Base-by-base conservation (phyloP, 2,797 vertebrate genomes). In the Melanotaenia trifasciata region DNA sequence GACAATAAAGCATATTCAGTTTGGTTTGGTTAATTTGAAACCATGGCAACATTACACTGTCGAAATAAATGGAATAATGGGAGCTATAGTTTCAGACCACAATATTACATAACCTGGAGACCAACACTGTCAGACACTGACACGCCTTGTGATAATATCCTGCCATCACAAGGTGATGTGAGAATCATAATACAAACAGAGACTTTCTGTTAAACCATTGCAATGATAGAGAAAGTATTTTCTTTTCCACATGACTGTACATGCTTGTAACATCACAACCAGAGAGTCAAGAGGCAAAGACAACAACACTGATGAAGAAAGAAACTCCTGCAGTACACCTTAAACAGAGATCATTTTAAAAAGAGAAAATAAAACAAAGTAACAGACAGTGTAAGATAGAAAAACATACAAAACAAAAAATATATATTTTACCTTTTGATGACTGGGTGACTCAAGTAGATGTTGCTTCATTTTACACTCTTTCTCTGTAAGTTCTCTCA, bases 391-490 rank as follows among this genome's bases (percentile, higher is more conserved):
- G 53, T 58, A 40, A 67, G 16, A 50, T 51, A 10, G 10, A 5
- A 30, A 50, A 24, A 33, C 11, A 36, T 40, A 40, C 3, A 38
- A 38, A 12, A 11, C 12, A 20, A 40, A 3, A 45, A 47, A 47
- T 2, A 6, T 7, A 9, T 20, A 47, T 4, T 11, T 86, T 95
- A 99, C 98, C 97, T 98, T 99, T 77, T 97, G 97, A 76, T 97
- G 96, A 64, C 96, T 96, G 0, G 97, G 96, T 7, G 96, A 96
- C 74, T 98, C 97, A 83, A 97, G 81, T 58, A 97, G 78, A 9
- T 98, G 97, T 65, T 97, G 96, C 81, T 98, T 98, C 83, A 97
- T 90, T 87, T 96, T 97, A 30, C 94, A 90, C 76, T 98, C 97
- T 73, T 96, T 98, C 81, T 98, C 97, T 8, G 95, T 92, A 77